Evolutionary conservation across 2,113 vertebrate genomes (phyloP).

Genomic region (Calypte anna): DNA sequence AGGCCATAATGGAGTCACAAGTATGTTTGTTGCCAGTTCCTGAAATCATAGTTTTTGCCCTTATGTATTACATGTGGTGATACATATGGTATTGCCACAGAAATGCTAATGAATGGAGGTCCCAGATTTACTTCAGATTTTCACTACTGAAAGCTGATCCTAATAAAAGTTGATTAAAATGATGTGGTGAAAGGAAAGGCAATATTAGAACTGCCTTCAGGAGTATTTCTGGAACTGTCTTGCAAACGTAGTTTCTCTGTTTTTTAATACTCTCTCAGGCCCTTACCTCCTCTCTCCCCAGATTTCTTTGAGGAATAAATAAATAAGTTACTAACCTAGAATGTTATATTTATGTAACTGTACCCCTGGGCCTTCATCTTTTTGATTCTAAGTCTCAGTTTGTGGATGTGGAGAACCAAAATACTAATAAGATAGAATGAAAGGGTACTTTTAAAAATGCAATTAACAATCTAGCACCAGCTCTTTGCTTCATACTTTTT

Average conservation of each 20-base stretch:
- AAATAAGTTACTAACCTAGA: background rate
- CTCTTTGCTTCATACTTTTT: background rate
- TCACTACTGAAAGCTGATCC: background rate
- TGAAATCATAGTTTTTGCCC: background rate
- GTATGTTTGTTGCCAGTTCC: constrained; percentile 75
- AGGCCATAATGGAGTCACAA: constrained; percentile 88
- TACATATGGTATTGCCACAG: background rate
- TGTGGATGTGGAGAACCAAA: background rate
- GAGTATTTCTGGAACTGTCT: background rate
- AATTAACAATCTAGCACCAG: background rate
- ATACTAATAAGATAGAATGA: background rate
- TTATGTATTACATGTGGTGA: accelerated
- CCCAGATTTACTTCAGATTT: background rate
- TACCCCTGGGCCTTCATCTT: background rate
- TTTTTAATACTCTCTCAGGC: background rate
- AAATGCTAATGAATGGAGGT: background rate
- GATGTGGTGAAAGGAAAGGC: background rate
- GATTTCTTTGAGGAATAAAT: background rate
- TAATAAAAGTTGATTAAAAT: background rate
- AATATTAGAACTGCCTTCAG: background rate
- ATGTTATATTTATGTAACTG: background rate
- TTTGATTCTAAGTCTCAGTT: background rate
- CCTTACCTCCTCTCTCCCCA: background rate
- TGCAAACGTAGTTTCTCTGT: background rate
- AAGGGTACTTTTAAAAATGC: background rate